These are phyloP conservation scores for Taenioides sp. DNA, from an alignment of 2,797 vertebrate genomes.

Conservation along the genomic window DNA sequence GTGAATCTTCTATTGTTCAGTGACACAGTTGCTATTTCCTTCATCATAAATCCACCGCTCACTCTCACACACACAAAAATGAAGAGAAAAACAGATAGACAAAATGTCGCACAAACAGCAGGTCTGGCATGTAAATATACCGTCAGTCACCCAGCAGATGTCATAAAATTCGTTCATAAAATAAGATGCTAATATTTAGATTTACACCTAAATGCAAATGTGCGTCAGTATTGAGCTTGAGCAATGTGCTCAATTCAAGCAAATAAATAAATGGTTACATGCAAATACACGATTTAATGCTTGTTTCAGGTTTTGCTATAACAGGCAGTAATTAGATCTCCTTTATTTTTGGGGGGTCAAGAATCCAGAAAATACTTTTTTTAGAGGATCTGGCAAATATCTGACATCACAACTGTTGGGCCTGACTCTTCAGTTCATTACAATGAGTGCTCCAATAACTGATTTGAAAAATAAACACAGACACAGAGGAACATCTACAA, in stretches of 20 bases:
- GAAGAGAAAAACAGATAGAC: neutral
- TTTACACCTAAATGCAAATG: no score
- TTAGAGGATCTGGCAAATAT: no score
- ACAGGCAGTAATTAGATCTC: neutral
- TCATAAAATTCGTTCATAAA: no score
- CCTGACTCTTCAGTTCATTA: no score
- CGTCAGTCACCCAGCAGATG: neutral
- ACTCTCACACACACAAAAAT: constrained; percentile 6
- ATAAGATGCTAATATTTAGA: no score
- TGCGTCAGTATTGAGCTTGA: neutral
- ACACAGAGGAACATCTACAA: no score
- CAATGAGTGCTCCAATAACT: no score
- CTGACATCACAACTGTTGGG: no score
- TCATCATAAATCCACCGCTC: constrained; percentile 81
- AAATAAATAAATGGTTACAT: neutral
- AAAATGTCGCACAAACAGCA: neutral
- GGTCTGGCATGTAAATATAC: neutral
- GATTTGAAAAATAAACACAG: no score
- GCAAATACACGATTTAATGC: neutral
- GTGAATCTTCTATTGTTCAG: constrained; percentile 85
- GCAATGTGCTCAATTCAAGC: neutral
- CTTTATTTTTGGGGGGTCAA: no score
- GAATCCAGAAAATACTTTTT: no score
- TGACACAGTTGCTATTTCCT: constrained; percentile 81
- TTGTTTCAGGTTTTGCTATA: neutral